Conservation (phyloP, 2,888 invertebrate genomes). For the Drosophila mayaguana region DNA sequence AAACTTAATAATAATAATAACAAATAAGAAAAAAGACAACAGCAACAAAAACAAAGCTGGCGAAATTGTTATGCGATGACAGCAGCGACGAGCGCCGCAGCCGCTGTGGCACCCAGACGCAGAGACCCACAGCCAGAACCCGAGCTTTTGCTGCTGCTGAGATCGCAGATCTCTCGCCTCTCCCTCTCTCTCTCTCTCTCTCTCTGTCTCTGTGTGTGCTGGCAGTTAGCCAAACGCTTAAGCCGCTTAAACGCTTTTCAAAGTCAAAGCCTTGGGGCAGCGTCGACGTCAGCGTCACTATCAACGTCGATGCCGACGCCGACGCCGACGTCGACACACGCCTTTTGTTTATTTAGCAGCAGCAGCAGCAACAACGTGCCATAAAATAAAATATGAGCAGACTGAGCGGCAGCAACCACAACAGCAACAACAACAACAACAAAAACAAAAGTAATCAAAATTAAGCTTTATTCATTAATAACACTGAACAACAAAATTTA, state of each 20-base stretch:
- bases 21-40: slow-evolving; percentile 45
- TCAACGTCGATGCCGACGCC: slow-evolving; percentile 17
- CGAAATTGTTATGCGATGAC: slow-evolving; percentile 78
- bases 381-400: slow-evolving; percentile 73
- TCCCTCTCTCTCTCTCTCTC: not conserved
- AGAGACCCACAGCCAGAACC: slow-evolving; percentile 15
- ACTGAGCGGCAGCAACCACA: slow-evolving; percentile 63
- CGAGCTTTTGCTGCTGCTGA: slow-evolving; percentile 12
- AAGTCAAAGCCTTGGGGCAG: slow-evolving; percentile 78
- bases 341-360: slow-evolving; percentile 78
- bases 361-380: slow-evolving; percentile 44
- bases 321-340: slow-evolving; percentile 66
- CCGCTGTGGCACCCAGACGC: slow-evolving; percentile 46
- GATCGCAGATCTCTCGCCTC: slow-evolving; percentile 32
- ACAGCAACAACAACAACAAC: slow-evolving; percentile 58
- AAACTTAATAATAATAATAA: slow-evolving; percentile 64
- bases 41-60: slow-evolving; percentile 46
- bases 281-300: slow-evolving; percentile 36
- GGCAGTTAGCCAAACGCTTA: slow-evolving; percentile 50
- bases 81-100: slow-evolving; percentile 59
- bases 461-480: slow-evolving; percentile 75
- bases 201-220: not conserved
- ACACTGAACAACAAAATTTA: slow-evolving; percentile 13
- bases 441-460: slow-evolving; percentile 24
- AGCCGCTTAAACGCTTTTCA: slow-evolving; percentile 76